Percentiles rank a stretch among this genome's conserved stretches.
Evolutionary conservation across 1,140 invertebrate species (phyloP).

Genomic region (Penaeus japonicus): DNA sequence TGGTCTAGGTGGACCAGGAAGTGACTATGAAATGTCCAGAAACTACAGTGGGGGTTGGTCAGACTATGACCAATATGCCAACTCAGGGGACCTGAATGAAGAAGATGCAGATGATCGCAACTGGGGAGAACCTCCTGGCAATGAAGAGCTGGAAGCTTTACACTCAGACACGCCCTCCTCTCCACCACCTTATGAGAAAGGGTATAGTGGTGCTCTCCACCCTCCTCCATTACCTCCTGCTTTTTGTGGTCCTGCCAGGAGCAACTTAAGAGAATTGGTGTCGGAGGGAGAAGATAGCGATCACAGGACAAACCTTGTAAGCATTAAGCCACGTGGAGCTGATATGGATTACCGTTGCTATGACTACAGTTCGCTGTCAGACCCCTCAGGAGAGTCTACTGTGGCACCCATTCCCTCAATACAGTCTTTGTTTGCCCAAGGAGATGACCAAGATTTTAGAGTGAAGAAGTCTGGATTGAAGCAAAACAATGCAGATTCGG

Average conservation of each 20-base stretch:
- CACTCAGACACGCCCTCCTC: slow-evolving; percentile 43
- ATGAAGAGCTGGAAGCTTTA: slow-evolving; percentile 54
- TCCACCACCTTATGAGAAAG: slow-evolving; percentile 42
- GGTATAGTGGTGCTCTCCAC: slow-evolving; percentile 1
- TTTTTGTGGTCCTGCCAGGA: slow-evolving; percentile 16
- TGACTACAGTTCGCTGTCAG: slow-evolving; percentile 53
- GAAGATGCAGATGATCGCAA: slow-evolving; percentile 57
- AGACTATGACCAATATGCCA: slow-evolving; percentile 31
- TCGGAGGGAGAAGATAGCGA: slow-evolving; percentile 28
- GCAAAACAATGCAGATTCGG: slow-evolving; percentile 39
- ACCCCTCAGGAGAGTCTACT: slow-evolving; percentile 14
- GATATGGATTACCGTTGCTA: slow-evolving; percentile 56
- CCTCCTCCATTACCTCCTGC: slow-evolving; percentile 13
- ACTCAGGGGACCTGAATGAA: slow-evolving; percentile 23
- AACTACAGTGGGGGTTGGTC: slow-evolving; percentile 29
- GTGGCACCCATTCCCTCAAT: slow-evolving; percentile 16
- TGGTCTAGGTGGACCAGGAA: not conserved
- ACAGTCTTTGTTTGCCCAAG: slow-evolving; percentile 29
- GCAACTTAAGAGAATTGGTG: slow-evolving; percentile 25
- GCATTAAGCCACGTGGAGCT: slow-evolving; percentile 18
- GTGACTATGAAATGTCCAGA: slow-evolving; percentile 22
- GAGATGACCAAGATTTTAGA: slow-evolving; percentile 32
- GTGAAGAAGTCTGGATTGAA: slow-evolving; percentile 30
- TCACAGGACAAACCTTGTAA: slow-evolving; percentile 41
- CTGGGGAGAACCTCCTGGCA: slow-evolving; percentile 58